These are phyloP conservation scores for Cyprinodon tularosa DNA, from an alignment of 2,113 vertebrate species.

Conservation along the genomic window DNA sequence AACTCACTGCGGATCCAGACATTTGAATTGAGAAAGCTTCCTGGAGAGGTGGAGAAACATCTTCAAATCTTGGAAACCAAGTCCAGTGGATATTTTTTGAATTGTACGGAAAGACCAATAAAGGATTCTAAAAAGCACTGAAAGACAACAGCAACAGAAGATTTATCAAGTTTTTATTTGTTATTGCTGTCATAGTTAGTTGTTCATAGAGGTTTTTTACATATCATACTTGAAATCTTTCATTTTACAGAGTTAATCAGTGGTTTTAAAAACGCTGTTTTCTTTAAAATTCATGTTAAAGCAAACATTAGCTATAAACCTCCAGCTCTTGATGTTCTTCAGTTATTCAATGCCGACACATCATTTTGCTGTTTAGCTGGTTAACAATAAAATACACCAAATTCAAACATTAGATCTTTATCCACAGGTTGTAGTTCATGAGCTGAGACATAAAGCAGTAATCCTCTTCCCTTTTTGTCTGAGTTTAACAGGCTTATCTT, in stretches of 20 bases:
- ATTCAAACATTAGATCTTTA: neutral
- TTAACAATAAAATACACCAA: neutral
- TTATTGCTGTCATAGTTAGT: neutral
- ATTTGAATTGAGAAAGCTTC: no score
- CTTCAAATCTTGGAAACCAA: no score
- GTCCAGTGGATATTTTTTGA: neutral
- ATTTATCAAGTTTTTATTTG: neutral
- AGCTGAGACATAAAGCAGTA: neutral
- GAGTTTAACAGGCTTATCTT: no score
- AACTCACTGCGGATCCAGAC: no score
- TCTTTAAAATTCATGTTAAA: no score
- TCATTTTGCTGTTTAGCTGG: no score
- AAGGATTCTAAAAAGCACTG: slow-evolving; percentile 1
- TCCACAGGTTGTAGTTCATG: neutral
- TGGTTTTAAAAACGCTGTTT: neutral
- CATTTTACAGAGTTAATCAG: neutral
- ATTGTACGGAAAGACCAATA: slow-evolving; percentile 5
- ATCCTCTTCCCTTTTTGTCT: neutral
- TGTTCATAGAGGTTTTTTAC: neutral
- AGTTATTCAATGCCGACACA: neutral
- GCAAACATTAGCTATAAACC: neutral
- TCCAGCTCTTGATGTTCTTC: neutral
- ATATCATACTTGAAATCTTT: neutral
- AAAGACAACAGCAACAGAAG: neutral
- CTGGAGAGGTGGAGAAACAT: no score